phyloP scores from a whole-genome alignment of 1,140 invertebrate genomes.

The Pantala flavescens region DNA sequence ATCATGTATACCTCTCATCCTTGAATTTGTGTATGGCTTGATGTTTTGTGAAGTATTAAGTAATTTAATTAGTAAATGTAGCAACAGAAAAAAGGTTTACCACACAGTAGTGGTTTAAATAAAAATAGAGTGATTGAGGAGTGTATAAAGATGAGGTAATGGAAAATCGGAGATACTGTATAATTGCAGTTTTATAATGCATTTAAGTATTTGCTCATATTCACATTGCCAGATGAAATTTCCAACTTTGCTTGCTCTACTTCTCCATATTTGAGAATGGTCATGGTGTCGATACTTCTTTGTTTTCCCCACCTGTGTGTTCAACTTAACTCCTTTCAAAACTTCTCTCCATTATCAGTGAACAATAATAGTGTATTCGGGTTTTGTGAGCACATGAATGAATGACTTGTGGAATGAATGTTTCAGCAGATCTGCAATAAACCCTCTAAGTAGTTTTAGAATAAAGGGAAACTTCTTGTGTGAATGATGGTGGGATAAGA shows the following conservation, averaged over 20 bases:
- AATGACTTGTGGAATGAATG: not conserved
- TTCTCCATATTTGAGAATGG: slow-evolving; percentile 11
- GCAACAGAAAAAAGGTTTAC: not conserved
- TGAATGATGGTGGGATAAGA: slow-evolving; percentile 1
- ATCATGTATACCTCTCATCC: not conserved
- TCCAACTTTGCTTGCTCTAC: slow-evolving; percentile 14
- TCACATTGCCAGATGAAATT: slow-evolving; percentile 12
- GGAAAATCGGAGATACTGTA: not conserved
- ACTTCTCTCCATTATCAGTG: slow-evolving; percentile 13
- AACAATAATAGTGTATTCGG: slow-evolving; percentile 11
- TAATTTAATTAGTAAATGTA: slow-evolving; percentile 9
- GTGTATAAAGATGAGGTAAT: not conserved
- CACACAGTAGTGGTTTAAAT: not conserved
- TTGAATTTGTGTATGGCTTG: not conserved
- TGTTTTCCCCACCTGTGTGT: slow-evolving; percentile 12
- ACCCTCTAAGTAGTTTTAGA: not conserved
- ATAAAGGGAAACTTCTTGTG: not conserved
- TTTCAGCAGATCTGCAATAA: slow-evolving; percentile 6
- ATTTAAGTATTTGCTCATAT: slow-evolving; percentile 16
- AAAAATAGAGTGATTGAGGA: not conserved
- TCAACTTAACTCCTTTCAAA: slow-evolving; percentile 11
- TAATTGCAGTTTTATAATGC: slow-evolving; percentile 15
- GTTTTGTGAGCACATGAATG: not conserved
- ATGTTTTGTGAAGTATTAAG: slow-evolving; percentile 10
- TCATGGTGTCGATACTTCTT: slow-evolving; percentile 1